Conservation (phyloP, 2,888 invertebrate genomes). For the Ennomos fuscantarius region DNA sequence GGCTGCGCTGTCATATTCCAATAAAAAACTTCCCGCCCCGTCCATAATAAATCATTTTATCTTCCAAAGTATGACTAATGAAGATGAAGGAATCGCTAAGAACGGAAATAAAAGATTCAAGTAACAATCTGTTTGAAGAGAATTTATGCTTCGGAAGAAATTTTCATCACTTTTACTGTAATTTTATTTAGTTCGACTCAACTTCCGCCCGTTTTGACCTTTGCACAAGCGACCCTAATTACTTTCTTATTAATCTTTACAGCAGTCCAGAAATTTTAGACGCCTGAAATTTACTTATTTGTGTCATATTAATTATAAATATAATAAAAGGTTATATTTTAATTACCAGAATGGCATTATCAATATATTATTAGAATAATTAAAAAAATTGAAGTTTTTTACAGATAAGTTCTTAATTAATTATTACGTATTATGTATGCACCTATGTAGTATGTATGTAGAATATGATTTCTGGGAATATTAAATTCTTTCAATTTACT, state of each 20-base stretch:
- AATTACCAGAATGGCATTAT: too few relatives aligned
- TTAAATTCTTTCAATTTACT: too few relatives aligned
- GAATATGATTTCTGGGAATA: too few relatives aligned
- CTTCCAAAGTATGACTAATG: constrained; percentile 74
- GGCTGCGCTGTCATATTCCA: constrained; percentile 22
- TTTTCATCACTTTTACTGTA: constrained; percentile 34
- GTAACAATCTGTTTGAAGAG: constrained; percentile 60
- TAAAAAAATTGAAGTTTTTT: too few relatives aligned
- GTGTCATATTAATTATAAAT: too few relatives aligned
- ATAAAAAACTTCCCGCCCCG: constrained; percentile 46
- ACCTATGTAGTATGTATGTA: too few relatives aligned
- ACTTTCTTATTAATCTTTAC: constrained; percentile 27
- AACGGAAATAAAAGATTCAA: constrained; percentile 68
- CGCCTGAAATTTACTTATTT: neutral
- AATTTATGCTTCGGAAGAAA: constrained; percentile 46
- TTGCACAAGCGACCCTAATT: constrained; percentile 25
- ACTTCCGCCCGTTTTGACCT: constrained; percentile 23
- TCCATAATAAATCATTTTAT: constrained; percentile 74
- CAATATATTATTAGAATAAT: too few relatives aligned
- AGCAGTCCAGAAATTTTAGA: constrained; percentile 17
- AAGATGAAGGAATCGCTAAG: constrained; percentile 58
- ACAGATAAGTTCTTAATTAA: too few relatives aligned
- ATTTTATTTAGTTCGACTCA: constrained; percentile 36
- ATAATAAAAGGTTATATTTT: too few relatives aligned
- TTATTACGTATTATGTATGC: too few relatives aligned